These are phyloP conservation scores for Diplazon laetatorius DNA, from an alignment of 2,888 invertebrate species.

Conservation along the genomic window DNA sequence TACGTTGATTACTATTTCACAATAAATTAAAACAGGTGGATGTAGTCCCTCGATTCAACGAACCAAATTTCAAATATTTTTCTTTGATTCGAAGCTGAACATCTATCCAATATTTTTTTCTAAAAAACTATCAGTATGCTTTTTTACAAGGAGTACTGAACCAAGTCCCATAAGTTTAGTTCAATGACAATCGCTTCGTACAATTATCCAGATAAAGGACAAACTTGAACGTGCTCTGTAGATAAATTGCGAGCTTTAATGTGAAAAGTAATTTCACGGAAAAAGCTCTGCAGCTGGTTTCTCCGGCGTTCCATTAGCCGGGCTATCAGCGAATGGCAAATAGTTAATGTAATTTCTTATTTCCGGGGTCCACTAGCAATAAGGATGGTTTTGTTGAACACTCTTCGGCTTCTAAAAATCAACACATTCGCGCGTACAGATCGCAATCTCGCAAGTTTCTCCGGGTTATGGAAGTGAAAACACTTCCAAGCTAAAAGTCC, in stretches of 20 bases:
- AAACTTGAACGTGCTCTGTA: background rate
- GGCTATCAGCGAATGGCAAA: background rate
- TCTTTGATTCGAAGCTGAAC: too few species aligned
- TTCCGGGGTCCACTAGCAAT: conserved; percentile 23
- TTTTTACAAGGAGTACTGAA: too few species aligned
- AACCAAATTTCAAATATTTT: too few species aligned
- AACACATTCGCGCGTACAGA: conserved; percentile 17
- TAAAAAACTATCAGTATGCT: too few species aligned
- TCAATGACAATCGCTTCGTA: too few species aligned
- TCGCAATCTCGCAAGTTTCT: conserved; percentile 34
- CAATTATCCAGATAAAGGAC: background rate
- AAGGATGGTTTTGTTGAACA: conserved; percentile 34
- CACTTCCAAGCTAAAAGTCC: conserved; percentile 38
- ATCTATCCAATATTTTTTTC: too few species aligned
- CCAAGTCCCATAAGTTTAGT: too few species aligned
- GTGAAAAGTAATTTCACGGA: background rate
- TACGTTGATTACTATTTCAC: too few species aligned
- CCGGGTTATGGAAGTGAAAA: background rate
- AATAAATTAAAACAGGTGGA: too few species aligned
- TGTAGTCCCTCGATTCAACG: too few species aligned
- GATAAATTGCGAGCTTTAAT: background rate
- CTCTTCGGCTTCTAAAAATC: background rate
- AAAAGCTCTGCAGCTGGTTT: background rate
- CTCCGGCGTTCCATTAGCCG: background rate
- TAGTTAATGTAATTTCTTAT: conserved; percentile 13